phyloP scores from a whole-genome alignment of 2,888 invertebrate genomes.

The Apotomis capreana region DNA sequence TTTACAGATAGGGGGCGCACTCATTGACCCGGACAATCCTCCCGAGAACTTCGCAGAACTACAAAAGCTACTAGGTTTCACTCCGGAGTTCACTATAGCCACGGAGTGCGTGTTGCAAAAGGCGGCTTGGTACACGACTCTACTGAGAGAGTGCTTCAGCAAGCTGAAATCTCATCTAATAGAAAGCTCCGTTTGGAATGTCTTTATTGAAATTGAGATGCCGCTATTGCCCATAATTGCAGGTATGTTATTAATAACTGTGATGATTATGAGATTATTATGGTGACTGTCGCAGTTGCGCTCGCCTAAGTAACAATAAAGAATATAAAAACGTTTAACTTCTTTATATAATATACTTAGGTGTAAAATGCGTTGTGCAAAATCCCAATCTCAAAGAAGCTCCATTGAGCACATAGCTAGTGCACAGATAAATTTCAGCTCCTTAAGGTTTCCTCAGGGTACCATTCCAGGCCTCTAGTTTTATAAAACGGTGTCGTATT shows the following conservation, averaged over 20 bases:
- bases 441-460: slow-evolving; percentile 8
- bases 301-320: too few relatives aligned
- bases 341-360: too few relatives aligned
- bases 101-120: slow-evolving; percentile 64
- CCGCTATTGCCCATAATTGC: slow-evolving; percentile 71
- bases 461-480: not conserved
- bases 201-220: slow-evolving; percentile 77
- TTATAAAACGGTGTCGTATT: not conserved
- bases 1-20: slow-evolving; percentile 67
- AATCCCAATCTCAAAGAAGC: too few relatives aligned
- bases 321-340: too few relatives aligned
- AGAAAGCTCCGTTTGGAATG: slow-evolving; percentile 64
- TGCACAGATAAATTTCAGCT: not conserved
- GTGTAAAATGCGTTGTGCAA: too few relatives aligned
- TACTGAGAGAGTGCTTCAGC: slow-evolving; percentile 56
- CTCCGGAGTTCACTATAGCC: slow-evolving; percentile 59
- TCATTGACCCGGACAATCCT: slow-evolving; percentile 73
- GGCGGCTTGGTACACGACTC: slow-evolving; percentile 61
- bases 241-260: slow-evolving; percentile 50
- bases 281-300: too few relatives aligned
- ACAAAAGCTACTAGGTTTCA: slow-evolving; percentile 58
- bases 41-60: slow-evolving; percentile 66
- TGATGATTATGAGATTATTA: too few relatives aligned
- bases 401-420: too few relatives aligned
- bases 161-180: slow-evolving; percentile 53